A percentile compares a stretch with the other conserved stretches of the same genome.
phyloP scores from a whole-genome alignment of 2,797 vertebrate genomes.

The Ptychobarbus kaznakovi region DNA sequence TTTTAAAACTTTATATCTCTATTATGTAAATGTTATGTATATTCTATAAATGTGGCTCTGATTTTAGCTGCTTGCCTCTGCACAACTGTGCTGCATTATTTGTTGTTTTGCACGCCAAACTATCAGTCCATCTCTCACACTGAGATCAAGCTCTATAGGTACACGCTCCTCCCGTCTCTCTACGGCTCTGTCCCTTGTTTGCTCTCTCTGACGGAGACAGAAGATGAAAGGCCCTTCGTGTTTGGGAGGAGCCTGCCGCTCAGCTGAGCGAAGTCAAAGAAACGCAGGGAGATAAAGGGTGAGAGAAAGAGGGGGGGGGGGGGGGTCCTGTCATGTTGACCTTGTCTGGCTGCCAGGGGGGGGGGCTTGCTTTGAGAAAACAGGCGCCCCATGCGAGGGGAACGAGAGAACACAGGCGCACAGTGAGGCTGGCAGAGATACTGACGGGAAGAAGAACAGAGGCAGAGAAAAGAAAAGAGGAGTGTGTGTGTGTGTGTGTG shows the following conservation, averaged over 20 bases:
- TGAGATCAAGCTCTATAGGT: constrained; percentile 21
- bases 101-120: not conserved
- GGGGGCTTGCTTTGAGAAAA: constrained; percentile 62
- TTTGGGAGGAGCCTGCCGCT: constrained; percentile 73
- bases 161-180: not conserved
- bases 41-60: not conserved
- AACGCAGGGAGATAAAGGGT: constrained; percentile 50
- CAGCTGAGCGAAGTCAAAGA: constrained; percentile 67
- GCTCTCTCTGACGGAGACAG: constrained; percentile 60
- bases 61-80: not conserved
- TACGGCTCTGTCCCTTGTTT: not conserved
- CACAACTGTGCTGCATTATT: not conserved
- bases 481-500: constrained; percentile 46
- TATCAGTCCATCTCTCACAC: not conserved
- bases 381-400: constrained; percentile 64
- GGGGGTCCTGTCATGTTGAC: constrained; percentile 73
- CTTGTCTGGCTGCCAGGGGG: constrained; percentile 76
- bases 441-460: constrained; percentile 65
- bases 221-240: constrained; percentile 72
- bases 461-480: constrained; percentile 61
- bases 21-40: no score
- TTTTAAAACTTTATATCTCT: no score
- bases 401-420: constrained; percentile 64
- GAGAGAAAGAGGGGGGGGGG: constrained; percentile 43
- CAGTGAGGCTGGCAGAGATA: constrained; percentile 67